Percentiles rank a stretch among this genome's conserved stretches.
These are phyloP conservation scores for Nasonia longicornis DNA, from an alignment of 1,140 invertebrate genomes.

Conservation along the genomic window DNA sequence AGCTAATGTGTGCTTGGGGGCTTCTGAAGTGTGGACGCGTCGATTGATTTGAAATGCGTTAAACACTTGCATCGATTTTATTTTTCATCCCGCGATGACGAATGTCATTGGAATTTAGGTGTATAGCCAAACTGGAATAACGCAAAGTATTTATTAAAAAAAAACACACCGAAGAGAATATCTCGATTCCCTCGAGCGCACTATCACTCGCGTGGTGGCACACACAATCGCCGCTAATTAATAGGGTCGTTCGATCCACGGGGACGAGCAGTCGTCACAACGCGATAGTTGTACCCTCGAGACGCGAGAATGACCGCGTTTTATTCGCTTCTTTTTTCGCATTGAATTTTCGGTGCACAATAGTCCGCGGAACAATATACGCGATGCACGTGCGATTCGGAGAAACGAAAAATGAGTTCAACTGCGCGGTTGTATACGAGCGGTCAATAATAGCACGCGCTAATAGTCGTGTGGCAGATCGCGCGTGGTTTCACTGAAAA, in stretches of 20 bases:
- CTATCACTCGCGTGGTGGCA: neutral
- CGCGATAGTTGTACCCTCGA: neutral
- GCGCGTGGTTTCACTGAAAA: too few species aligned
- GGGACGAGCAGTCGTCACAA: neutral
- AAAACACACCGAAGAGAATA: neutral
- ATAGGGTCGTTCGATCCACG: neutral
- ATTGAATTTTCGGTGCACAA: too few species aligned
- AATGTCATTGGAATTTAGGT: too few species aligned
- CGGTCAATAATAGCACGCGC: neutral
- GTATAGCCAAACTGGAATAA: too few species aligned
- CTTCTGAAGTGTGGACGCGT: neutral
- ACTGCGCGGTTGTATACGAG: neutral
- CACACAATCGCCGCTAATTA: slow-evolving; percentile 2
- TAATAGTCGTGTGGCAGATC: too few species aligned
- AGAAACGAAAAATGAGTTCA: neutral
- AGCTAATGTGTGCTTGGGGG: neutral
- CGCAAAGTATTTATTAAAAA: neutral
- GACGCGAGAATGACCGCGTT: neutral
- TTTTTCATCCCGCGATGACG: neutral
- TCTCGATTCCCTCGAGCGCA: neutral
- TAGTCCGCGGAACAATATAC: neutral
- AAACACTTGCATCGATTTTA: neutral
- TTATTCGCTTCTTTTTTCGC: too few species aligned
- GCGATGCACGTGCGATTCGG: neutral
- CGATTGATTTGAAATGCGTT: neutral